Evolutionary conservation across 64 coral and sea anemone genomes (phyloP).

Genomic region (Trachythela sp.): DNA sequence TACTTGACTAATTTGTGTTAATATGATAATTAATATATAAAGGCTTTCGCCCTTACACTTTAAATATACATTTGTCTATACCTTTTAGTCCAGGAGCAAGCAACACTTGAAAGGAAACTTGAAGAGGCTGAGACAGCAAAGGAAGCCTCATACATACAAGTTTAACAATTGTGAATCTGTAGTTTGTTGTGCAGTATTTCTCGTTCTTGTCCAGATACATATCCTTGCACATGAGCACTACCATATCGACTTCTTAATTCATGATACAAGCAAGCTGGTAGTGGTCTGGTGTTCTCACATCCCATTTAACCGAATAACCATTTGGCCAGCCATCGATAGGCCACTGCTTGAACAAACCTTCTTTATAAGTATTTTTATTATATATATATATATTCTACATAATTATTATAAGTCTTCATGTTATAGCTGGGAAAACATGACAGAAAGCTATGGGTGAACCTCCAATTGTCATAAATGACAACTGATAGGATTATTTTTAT

Average conservation of each 20-base stretch:
- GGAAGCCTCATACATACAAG: neutral
- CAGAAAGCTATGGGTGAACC: constrained; percentile 21
- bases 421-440: constrained; percentile 5
- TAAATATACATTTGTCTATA: too few relatives aligned
- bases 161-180: neutral
- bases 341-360: constrained; percentile 23
- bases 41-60: too few relatives aligned
- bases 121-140: neutral
- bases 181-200: neutral
- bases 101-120: constrained; percentile 25
- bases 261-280: constrained; percentile 24
- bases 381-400: neutral
- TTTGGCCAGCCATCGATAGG: constrained; percentile 24
- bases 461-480: constrained; percentile 21
- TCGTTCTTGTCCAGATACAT: constrained; percentile 15
- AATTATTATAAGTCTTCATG: constrained; percentile 17
- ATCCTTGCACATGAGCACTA: constrained; percentile 2
- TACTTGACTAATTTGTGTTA: too few relatives aligned
- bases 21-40: too few relatives aligned
- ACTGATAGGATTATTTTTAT: neutral
- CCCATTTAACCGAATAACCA: constrained; percentile 24
- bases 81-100: constrained; percentile 23
- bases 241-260: neutral
- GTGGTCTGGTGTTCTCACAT: constrained; percentile 22
- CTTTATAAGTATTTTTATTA: neutral